Evolutionary conservation across 92 coral and sea anemone species (phyloP), one percentile per base, ranked within the genome.

Genomic region (Galaxea fascicularis): DNA sequence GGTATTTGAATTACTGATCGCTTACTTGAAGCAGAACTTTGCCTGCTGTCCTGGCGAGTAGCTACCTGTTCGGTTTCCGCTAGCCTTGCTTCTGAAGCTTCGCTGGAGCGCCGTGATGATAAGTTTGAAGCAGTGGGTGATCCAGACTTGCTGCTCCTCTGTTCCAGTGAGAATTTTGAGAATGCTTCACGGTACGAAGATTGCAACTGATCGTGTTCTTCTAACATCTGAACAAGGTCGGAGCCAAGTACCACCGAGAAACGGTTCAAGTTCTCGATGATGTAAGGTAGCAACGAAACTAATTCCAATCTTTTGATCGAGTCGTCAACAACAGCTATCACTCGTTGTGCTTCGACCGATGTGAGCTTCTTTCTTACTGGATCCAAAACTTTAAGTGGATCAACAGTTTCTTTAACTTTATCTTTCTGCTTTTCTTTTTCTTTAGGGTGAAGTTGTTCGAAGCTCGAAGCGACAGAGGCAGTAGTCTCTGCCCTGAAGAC

Each of bases 311-410:
- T 87, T 35, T 94, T 93, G 71, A 97, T 91, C 28, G 96, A 87
- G 63, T 95, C 99, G 24, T 97, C 99, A 52, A 93, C 89, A 8
- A 91, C 97, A 4, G 99, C 98, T 25, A 97, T 77, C 10, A 97
- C 95, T 39, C 99, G 95, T 74, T 97, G 99, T 8, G 99, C 90
- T 83, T 97, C 99, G 63, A 97, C 95, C 16, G 99, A 94, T 66
- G 99, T 92, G 52, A 97, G 93, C 83, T 95, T 97, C 81, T 97
- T 97, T 59, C 95, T 84, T 13, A 84, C 99, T 2, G 99, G 99
- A 80, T 97, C 99, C 15, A 97, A 86, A 35, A 95, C 99, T 91
- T 93, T 93, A 30, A 97, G 86, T 6, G 99, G 99, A 70, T 97
- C 98, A 46, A 74, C 85, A 58, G 82, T 73, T 41, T 93, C 98